Evolutionary conservation across 1,140 invertebrate genomes (phyloP).

Genomic region (Idris sp.): DNA sequence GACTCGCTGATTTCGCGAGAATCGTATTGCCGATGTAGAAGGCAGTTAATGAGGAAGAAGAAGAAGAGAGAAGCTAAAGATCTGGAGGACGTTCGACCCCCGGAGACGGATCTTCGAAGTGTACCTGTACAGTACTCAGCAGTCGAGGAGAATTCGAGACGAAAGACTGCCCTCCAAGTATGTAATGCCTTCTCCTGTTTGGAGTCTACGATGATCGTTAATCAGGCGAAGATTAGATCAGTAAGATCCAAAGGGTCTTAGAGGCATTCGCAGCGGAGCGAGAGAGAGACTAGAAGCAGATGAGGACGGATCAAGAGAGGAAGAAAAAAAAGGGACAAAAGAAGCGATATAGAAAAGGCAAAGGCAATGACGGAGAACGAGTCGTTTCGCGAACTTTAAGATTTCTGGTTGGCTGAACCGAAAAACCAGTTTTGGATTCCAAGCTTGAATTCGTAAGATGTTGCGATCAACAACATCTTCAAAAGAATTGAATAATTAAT

Average conservation of each 20-base stretch:
- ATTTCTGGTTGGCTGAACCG: constrained; percentile 61
- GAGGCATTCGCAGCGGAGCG: constrained; percentile 58
- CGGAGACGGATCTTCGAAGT: constrained; percentile 64
- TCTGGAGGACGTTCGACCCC: constrained; percentile 62
- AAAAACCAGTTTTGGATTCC: constrained; percentile 64
- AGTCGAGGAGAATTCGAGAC: constrained; percentile 64
- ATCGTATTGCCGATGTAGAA: constrained; percentile 61
- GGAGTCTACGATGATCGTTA: constrained; percentile 70
- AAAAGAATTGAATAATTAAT: constrained; percentile 30
- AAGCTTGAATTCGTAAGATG: not conserved
- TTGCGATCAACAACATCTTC: not conserved
- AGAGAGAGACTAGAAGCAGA: constrained; percentile 27
- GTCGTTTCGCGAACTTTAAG: constrained; percentile 65
- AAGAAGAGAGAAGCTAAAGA: constrained; percentile 52
- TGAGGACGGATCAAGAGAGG: constrained; percentile 6
- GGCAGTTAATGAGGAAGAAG: constrained; percentile 67
- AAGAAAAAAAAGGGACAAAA: not conserved
- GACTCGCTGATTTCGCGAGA: constrained; percentile 67
- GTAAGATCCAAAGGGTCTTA: constrained; percentile 66
- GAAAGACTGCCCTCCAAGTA: constrained; percentile 57
- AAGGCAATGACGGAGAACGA: constrained; percentile 27
- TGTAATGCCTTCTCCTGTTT: constrained; percentile 59
- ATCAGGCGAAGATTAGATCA: constrained; percentile 75
- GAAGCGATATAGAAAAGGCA: constrained; percentile 12
- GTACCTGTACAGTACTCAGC: constrained; percentile 59